phyloP scores from a whole-genome alignment of 1,140 invertebrate species.

The Episyrphus balteatus region DNA sequence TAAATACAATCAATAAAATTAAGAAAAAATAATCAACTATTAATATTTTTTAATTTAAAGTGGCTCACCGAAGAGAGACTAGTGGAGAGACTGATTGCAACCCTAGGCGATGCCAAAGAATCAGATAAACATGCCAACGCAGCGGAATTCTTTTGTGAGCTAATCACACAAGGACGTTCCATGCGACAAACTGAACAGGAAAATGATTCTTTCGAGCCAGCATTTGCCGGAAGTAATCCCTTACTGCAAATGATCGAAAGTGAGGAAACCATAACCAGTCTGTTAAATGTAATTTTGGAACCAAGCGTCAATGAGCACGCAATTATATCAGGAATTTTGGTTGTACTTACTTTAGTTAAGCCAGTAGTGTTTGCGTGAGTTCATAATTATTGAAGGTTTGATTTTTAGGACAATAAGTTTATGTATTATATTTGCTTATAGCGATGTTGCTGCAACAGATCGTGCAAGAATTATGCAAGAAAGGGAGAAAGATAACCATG shows the following conservation, averaged over 20 bases:
- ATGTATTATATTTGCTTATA: constrained; percentile 19
- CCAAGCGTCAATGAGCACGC: constrained; percentile 58
- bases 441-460: constrained; percentile 32
- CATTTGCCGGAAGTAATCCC: constrained; percentile 28
- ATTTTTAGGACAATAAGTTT: background rate
- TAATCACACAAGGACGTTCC: constrained; percentile 58
- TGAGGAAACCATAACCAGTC: constrained; percentile 35
- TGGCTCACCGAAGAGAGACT: constrained; percentile 83
- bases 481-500: constrained; percentile 39
- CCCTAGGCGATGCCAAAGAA: constrained; percentile 65
- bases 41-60: constrained; percentile 42
- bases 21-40: too few relatives aligned
- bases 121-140: constrained; percentile 68
- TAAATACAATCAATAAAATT: constrained; percentile 2
- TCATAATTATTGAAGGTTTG: background rate
- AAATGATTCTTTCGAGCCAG: constrained; percentile 34
- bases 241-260: constrained; percentile 31
- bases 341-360: constrained; percentile 61
- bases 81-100: constrained; percentile 67
- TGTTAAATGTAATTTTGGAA: constrained; percentile 61
- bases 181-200: constrained; percentile 48
- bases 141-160: constrained; percentile 71
- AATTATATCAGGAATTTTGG: constrained; percentile 66
- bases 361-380: constrained; percentile 31
- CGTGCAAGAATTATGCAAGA: constrained; percentile 25